Conservation (phyloP, 1,140 invertebrate species). For the Bombus superbus region DNA sequence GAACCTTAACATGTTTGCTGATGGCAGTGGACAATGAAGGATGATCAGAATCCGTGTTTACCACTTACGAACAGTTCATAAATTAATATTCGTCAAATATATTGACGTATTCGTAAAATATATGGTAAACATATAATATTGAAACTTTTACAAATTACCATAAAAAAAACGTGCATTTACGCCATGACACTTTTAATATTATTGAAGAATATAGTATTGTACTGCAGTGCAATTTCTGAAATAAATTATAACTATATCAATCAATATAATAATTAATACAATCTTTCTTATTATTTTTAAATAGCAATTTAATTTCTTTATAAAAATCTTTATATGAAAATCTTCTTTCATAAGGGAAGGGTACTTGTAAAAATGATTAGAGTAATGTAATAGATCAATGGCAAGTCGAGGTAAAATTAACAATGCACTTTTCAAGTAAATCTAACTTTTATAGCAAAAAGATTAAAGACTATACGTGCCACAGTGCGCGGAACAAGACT, state of each 20-base stretch:
- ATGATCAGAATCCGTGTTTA: neutral
- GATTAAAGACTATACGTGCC: slow-evolving; percentile 57
- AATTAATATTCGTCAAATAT: neutral
- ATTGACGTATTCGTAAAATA: neutral
- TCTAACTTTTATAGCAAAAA: slow-evolving; percentile 27
- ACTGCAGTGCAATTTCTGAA: neutral
- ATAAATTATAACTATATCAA: neutral
- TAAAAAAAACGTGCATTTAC: neutral
- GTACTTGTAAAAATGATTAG: neutral
- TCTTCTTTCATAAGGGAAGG: neutral
- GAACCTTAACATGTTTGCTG: too few relatives aligned
- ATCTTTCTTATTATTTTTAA: neutral
- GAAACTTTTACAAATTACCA: neutral
- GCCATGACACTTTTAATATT: neutral
- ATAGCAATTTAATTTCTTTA: neutral
- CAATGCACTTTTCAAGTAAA: neutral
- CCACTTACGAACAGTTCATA: neutral
- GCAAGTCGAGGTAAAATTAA: neutral
- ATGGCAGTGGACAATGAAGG: neutral
- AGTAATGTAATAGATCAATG: neutral
- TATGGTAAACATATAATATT: neutral
- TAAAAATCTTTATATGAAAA: neutral
- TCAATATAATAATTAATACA: neutral
- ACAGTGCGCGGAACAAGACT: slow-evolving; percentile 56
- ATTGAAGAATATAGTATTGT: neutral